phyloP scores from a whole-genome alignment of 2,888 invertebrate genomes.

The Esperia sulphurella region DNA sequence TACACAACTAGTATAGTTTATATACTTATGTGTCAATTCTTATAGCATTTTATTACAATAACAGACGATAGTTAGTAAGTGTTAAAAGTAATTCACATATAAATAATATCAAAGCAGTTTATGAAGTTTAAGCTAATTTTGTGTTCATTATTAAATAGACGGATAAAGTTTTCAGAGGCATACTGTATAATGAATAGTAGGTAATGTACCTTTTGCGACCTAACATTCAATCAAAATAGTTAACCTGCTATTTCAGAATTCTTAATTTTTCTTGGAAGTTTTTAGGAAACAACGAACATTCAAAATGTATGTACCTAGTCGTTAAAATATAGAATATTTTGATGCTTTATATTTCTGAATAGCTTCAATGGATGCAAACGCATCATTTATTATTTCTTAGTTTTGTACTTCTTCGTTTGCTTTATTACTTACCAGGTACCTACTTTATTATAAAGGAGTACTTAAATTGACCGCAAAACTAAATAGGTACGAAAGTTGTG shows the following conservation, averaged over 20 bases:
- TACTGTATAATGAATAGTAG: background rate
- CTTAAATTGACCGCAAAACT: too few species aligned
- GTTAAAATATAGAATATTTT: background rate
- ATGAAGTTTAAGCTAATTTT: constrained; percentile 51
- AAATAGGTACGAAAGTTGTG: too few species aligned
- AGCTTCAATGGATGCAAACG: background rate
- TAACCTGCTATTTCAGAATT: background rate
- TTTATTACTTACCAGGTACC: too few species aligned
- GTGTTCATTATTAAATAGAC: constrained; percentile 24
- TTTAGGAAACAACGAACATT: constrained; percentile 66
- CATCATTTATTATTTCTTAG: too few species aligned
- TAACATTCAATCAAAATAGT: background rate
- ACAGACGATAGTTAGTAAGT: constrained; percentile 77
- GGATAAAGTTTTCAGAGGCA: constrained; percentile 7
- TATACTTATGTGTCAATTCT: constrained; percentile 81
- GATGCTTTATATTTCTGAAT: background rate
- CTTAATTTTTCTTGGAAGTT: constrained; percentile 38
- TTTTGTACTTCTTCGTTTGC: too few species aligned
- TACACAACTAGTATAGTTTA: constrained; percentile 80
- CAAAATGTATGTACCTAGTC: constrained; percentile 35
- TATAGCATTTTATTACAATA: constrained; percentile 79
- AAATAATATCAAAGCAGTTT: constrained; percentile 57
- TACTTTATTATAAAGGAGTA: too few species aligned
- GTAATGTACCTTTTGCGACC: background rate
- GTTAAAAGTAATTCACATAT: constrained; percentile 71